Percentiles rank a stretch among this genome's conserved stretches.
Conservation (phyloP, 2,888 invertebrate genomes). For the Athalia cordata region DNA sequence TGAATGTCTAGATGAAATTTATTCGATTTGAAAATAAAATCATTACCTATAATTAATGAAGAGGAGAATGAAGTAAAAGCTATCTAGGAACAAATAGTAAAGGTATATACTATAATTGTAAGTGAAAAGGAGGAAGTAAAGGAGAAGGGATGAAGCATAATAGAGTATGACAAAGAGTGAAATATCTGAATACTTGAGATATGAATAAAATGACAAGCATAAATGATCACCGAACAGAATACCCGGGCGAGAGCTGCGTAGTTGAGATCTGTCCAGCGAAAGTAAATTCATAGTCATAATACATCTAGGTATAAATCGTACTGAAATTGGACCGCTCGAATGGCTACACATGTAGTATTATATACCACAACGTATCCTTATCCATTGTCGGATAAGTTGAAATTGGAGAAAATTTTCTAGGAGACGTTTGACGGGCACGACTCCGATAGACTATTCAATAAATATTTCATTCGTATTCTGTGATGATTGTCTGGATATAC, state of each 20-base stretch:
- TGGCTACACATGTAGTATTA: conserved; percentile 22
- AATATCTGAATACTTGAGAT: not conserved
- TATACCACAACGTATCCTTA: not conserved
- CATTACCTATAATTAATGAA: conserved; percentile 47
- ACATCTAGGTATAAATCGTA: not conserved
- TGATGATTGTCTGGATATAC: conserved; percentile 69
- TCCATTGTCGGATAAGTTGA: not conserved
- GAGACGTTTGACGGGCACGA: conserved; percentile 25
- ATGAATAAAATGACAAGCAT: conserved; percentile 8
- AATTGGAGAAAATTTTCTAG: conserved; percentile 16
- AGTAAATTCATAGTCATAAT: conserved; percentile 17
- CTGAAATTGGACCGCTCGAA: conserved; percentile 33
- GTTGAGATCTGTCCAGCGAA: conserved; percentile 20
- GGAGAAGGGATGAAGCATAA: not conserved
- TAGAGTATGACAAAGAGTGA: not conserved
- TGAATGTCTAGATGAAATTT: conserved; percentile 37
- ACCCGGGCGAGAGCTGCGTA: conserved; percentile 5
- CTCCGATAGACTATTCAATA: conserved; percentile 61
- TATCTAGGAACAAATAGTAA: conserved; percentile 52
- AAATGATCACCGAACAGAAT: not conserved
- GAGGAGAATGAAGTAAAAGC: conserved; percentile 25
- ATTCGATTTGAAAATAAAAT: conserved; percentile 39
- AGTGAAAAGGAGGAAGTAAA: conserved; percentile 30
- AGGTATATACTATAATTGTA: conserved; percentile 40
- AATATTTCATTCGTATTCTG: conserved; percentile 71